phyloP scores from a whole-genome alignment of 2,888 invertebrate genomes.

The Aelia acuminata region DNA sequence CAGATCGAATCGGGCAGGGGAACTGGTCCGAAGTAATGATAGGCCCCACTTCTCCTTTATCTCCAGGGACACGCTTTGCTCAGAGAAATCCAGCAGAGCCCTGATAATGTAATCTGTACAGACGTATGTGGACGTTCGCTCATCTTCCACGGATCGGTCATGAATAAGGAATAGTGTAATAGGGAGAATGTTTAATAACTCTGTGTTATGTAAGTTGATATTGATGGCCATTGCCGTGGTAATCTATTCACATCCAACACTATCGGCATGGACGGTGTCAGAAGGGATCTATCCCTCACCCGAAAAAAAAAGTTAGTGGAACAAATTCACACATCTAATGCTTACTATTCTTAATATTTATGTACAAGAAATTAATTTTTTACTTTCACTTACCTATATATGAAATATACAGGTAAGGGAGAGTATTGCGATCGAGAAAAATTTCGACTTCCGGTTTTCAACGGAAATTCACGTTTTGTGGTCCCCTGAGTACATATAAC shows the following conservation, averaged over 20 bases:
- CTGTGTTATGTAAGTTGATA: neutral
- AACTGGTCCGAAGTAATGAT: constrained; percentile 6
- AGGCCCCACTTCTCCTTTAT: constrained; percentile 20
- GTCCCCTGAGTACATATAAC: no score
- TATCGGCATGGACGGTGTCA: no score
- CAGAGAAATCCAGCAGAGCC: neutral
- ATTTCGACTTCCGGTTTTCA: no score
- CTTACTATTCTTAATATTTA: no score
- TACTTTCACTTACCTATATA: no score
- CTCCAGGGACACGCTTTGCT: constrained; percentile 4
- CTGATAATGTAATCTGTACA: constrained; percentile 6
- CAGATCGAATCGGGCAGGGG: constrained; percentile 12
- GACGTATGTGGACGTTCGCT: constrained; percentile 11
- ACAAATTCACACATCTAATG: no score
- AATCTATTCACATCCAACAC: neutral
- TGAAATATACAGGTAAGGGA: no score
- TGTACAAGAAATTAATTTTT: no score
- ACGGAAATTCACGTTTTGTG: no score
- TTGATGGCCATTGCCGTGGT: neutral
- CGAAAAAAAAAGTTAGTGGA: no score
- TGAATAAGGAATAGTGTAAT: constrained; percentile 33
- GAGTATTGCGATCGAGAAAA: no score
- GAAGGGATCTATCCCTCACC: no score
- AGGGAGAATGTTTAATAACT: constrained; percentile 19
- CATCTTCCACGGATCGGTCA: neutral